Percentiles rank a stretch among this genome's conserved stretches.
These are phyloP conservation scores for Dendrolimus houi DNA, from an alignment of 2,888 invertebrate genomes.

Conservation along the genomic window DNA sequence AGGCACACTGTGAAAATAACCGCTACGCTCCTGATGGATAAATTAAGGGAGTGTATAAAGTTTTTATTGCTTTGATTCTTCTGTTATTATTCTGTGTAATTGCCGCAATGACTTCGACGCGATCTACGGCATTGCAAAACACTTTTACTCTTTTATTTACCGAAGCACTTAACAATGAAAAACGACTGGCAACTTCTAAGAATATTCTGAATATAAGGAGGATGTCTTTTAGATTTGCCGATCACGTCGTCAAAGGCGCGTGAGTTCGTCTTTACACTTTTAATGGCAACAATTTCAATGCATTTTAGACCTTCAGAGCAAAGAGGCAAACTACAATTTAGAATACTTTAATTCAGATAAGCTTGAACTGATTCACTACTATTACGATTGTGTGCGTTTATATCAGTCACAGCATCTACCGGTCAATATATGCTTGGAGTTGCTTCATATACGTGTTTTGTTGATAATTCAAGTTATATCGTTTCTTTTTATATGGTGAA, in stretches of 20 bases:
- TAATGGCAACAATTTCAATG: constrained; percentile 9
- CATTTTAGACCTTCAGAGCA: background rate
- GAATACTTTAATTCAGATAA: background rate
- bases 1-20: background rate
- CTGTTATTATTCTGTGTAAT: too few relatives aligned
- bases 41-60: too few relatives aligned
- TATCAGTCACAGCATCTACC: background rate
- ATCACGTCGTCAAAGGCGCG: constrained; percentile 28
- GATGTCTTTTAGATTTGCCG: constrained; percentile 30
- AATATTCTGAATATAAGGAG: constrained; percentile 23
- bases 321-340: background rate
- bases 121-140: constrained; percentile 26
- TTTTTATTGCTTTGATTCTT: too few relatives aligned
- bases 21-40: background rate
- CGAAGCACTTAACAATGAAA: constrained; percentile 13
- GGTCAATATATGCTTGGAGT: background rate
- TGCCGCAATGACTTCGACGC: too few relatives aligned
- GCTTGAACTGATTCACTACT: constrained; percentile 1
- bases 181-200: constrained; percentile 18
- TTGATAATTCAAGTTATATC: background rate
- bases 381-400: background rate
- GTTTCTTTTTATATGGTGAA: background rate
- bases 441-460: background rate
- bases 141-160: constrained; percentile 28
- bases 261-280: constrained; percentile 25